Conservation (phyloP, 2,888 invertebrate species). For the Glaucopsyche alexis region DNA sequence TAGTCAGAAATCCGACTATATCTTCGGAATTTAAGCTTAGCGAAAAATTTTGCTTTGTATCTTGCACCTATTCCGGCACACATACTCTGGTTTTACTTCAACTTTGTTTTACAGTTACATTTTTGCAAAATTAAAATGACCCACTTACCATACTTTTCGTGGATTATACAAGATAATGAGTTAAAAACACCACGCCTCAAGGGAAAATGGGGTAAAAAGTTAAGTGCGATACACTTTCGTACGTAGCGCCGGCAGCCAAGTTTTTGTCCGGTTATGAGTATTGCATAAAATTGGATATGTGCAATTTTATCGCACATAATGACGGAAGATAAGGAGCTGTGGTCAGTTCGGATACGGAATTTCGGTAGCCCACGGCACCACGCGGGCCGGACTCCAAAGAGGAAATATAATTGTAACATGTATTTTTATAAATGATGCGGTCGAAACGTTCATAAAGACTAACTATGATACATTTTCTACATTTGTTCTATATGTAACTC, state of each 20-base stretch:
- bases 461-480: no score
- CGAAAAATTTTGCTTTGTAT: background rate
- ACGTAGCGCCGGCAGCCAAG: constrained; percentile 26
- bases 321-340: constrained; percentile 46
- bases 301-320: constrained; percentile 45
- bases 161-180: constrained; percentile 13
- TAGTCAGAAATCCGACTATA: no score
- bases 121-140: constrained; percentile 42
- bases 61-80: background rate
- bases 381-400: constrained; percentile 50
- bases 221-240: constrained; percentile 25
- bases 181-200: constrained; percentile 7
- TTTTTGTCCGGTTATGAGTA: constrained; percentile 31
- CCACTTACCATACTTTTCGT: constrained; percentile 17
- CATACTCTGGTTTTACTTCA: background rate
- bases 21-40: no score
- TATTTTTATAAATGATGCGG: no score
- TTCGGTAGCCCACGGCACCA: constrained; percentile 68
- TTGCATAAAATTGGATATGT: constrained; percentile 33
- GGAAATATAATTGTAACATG: no score
- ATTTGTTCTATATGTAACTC: no score
- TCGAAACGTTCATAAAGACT: no score
- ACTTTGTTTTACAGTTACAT: constrained; percentile 46
- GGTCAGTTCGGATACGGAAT: constrained; percentile 54
- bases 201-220: constrained; percentile 26